Evolutionary conservation across 2,888 invertebrate species (phyloP), one percentile per base, ranked within the genome.

Genomic region (Sericinus montela): DNA sequence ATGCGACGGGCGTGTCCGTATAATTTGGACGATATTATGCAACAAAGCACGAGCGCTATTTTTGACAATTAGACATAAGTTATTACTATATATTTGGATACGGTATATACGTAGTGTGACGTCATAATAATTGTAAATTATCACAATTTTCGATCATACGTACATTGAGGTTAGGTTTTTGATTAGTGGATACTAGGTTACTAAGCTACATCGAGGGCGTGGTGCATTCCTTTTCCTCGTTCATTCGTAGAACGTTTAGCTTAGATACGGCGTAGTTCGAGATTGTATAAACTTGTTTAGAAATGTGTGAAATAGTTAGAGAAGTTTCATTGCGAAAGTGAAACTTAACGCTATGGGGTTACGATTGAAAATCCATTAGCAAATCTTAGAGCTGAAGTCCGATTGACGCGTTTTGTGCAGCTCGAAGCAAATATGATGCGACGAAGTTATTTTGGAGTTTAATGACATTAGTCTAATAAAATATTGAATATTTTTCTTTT

Each of bases 51-150:
- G 32, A 25, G 25, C n/a, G 47, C 40, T 35, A 47, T 47, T 41
- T 47, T 47, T 28, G 34, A 41, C 40, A 47, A 41, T 23, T 47
- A 47, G 35, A n/a, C 11, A 1, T 35, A 40, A 40, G 46, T 28
- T 35, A 40, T 34, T 23, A 15, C 15, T 34, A 14, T 5, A 14
- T 34, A 30, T 30, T n/a, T 30, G n/a, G 30, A 30, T 30, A n/a
- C 32, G 7, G n/a, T 32, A 11, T 11, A 13, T 13, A 11, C 11
- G 4, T 30, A 30, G 30, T 30, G 10, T 1, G n/a, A 23, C 23
- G 6, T 23, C 6, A 23, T 6, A 5, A 29, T 29, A 1, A 30
- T 30, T 30, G 30, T 30, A 30, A n/a, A 30, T 1, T 5, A 23
- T 23, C 23, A 23, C 23, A 23, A 6, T 23, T 23, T 23, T 23